Evolutionary conservation across 2,888 invertebrate species (phyloP), one percentile per base, ranked within the genome.

Genomic region (Parnassius mnemosyne): DNA sequence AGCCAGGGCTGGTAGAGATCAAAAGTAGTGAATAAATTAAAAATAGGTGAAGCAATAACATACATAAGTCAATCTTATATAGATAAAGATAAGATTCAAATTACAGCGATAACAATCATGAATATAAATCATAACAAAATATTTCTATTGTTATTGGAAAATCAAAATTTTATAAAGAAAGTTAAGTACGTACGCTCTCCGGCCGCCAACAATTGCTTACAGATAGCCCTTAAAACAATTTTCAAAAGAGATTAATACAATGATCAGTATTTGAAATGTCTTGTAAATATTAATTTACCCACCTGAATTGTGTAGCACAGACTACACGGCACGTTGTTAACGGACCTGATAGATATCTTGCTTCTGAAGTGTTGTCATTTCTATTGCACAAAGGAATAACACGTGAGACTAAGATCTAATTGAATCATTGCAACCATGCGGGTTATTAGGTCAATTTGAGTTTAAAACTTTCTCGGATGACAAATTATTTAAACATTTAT

Each of bases 301-400:
- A 88, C 90, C 89, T 85, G 16, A 91, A 66, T 67, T 89, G 88
- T 3, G 84, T 79, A 5, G 85, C 83, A 66, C 87, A 88, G 1
- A 81, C 78, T 1, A 91, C 76, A 0, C 90, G 80, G 67, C 90
- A 89, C 2, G 80, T 77, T 0, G 84, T 72, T 0, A 87, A 69
- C 0, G 87, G 82, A 0, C 87, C 85, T 0, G 81, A 70, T 72
- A 85, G 78, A 5, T 77, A 76, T 56, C 78, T 78, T 10, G 73
- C 67, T 11, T 89, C 87, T 58, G 83, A 78, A 9, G 72, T 72
- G 10, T 85, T 83, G 5, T 87, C 84, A 43, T 81, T 83, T 64
- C 89, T 89, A 68, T 47, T 3, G 9, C 12, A 47, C 47, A 47
- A 10, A 47, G 13, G 16, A 13, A 49, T 13, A 47, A 47, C 12